Percentiles rank a stretch among this genome's conserved stretches.
phyloP scores from a whole-genome alignment of 2,797 vertebrate genomes.

The Podarcis siculus region DNA sequence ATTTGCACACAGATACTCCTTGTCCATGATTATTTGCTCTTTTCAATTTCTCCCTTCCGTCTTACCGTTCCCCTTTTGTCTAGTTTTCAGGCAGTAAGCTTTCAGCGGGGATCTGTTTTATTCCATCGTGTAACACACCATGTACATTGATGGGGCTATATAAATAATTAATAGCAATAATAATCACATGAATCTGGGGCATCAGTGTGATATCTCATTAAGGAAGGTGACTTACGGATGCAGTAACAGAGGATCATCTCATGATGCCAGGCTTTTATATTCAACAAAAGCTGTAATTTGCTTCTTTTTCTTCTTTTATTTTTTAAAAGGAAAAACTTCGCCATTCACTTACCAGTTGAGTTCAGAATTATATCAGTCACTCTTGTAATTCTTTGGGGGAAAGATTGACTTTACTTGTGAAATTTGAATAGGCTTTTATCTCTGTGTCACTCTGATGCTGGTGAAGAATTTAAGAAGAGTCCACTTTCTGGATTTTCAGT shows the following conservation, averaged over 20 bases:
- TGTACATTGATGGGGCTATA: constrained; percentile 38
- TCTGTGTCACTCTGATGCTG: constrained; percentile 53
- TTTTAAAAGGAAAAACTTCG: constrained; percentile 39
- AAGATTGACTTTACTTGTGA: constrained; percentile 56
- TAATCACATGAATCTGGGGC: constrained; percentile 35
- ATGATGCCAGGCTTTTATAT: constrained; percentile 10
- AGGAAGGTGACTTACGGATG: constrained; percentile 47
- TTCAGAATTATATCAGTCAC: constrained; percentile 40
- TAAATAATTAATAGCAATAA: constrained; percentile 41
- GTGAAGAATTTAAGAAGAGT: constrained; percentile 51
- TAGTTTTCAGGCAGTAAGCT: constrained; percentile 17
- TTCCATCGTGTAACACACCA: constrained; percentile 32
- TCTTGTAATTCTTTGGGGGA: constrained; percentile 58
- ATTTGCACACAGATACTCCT: not conserved
- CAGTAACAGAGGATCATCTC: constrained; percentile 27
- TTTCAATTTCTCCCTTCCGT: not conserved
- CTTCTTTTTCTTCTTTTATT: constrained; percentile 13
- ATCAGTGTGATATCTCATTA: constrained; percentile 45
- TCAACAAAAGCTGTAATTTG: constrained; percentile 26
- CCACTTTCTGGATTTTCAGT: constrained; percentile 60
- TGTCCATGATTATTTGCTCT: not conserved
- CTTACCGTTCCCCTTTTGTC: constrained; percentile 19
- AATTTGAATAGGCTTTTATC: constrained; percentile 58
- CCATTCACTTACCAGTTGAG: constrained; percentile 48
- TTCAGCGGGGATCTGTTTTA: constrained; percentile 42